These are phyloP conservation scores for Montipora capitata DNA, from an alignment of 92 coral and sea anemone species.

Conservation along the genomic window DNA sequence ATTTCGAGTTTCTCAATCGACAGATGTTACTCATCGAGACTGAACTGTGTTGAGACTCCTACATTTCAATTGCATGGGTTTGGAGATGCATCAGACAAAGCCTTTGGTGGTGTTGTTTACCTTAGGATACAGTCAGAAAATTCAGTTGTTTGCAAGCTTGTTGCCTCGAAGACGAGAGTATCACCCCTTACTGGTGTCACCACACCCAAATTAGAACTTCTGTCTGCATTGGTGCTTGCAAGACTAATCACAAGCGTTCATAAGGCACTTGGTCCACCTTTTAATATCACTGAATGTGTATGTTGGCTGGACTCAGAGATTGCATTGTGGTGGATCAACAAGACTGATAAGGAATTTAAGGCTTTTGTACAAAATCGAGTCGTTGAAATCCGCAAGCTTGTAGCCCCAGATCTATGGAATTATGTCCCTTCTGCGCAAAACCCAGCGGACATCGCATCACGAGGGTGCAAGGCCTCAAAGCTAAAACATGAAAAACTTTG, in stretches of 20 bases:
- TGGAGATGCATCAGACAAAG: slow-evolving; percentile 67
- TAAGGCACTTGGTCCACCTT: slow-evolving; percentile 22
- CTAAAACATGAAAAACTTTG: too few relatives aligned
- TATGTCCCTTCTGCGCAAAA: too few relatives aligned
- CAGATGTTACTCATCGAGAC: too few relatives aligned
- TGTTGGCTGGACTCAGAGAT: too few relatives aligned
- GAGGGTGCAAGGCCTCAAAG: too few relatives aligned
- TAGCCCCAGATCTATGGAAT: neutral
- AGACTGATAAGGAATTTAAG: slow-evolving; percentile 30
- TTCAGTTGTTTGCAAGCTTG: slow-evolving; percentile 50
- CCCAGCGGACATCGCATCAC: neutral
- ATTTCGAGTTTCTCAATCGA: too few relatives aligned
- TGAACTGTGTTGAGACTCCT: too few relatives aligned
- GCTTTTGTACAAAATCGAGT: slow-evolving; percentile 52
- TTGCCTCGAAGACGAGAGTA: slow-evolving; percentile 1
- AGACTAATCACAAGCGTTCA: slow-evolving; percentile 33
- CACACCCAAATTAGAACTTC: slow-evolving; percentile 38
- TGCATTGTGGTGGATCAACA: slow-evolving; percentile 30
- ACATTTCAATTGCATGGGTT: too few relatives aligned
- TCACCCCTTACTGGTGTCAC: slow-evolving; percentile 38
- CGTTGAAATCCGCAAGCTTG: slow-evolving; percentile 19
- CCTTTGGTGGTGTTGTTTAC: slow-evolving; percentile 61
- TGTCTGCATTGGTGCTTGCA: slow-evolving; percentile 49
- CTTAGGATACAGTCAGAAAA: slow-evolving; percentile 48
- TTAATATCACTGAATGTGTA: slow-evolving; percentile 2